Evolutionary conservation across 2,888 invertebrate species (phyloP), one percentile per base, ranked within the genome.

Genomic region (Myopa testacea): DNA sequence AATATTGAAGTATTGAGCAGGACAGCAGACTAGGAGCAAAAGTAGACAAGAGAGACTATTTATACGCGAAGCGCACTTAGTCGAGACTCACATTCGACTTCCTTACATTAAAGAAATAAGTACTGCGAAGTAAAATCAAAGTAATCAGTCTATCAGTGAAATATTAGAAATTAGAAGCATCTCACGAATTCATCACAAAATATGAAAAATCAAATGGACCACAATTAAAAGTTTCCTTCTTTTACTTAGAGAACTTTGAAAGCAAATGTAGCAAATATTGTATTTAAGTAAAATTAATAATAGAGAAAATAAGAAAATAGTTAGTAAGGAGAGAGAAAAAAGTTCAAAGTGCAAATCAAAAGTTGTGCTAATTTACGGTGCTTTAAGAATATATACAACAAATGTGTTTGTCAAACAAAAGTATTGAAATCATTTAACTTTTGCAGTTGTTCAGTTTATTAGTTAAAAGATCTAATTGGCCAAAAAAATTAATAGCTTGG

Each of bases 71-170:
- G 45, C 45, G 62, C 8, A 38, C 60, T 60, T 45, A n/a, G 45
- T 45, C 14, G 60, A 73, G 60, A n/a, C n/a, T 40, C 73, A 50
- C 73, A 73, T 62, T 73, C 50, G 38, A 62, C 60, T 73, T 62
- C 45, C 45, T 62, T 62, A 73, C 26, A 62, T 62, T 40, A 40
- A 73, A 73, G 73, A 70, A 55, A 34, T 16, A 52, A 55, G 40
- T n/a, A 67, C 16, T 16, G 55, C 5, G n/a, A n/a, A 3, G 14
- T 4, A 70, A 70, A 50, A 34, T 2, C 12, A 8, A 45, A 68
- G 40, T 68, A n/a, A 26, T 26, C 68, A 68, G 50, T 12, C 26
- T 26, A 26, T 26, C 26, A 26, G 45, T 16, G 40, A 68, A 50
- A 50, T 3, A 8, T 40, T 45, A 45, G 2, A 45, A 45, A 45